Evolutionary conservation across 2,888 invertebrate genomes (phyloP).

Genomic region (Platycheirus rosarum): DNA sequence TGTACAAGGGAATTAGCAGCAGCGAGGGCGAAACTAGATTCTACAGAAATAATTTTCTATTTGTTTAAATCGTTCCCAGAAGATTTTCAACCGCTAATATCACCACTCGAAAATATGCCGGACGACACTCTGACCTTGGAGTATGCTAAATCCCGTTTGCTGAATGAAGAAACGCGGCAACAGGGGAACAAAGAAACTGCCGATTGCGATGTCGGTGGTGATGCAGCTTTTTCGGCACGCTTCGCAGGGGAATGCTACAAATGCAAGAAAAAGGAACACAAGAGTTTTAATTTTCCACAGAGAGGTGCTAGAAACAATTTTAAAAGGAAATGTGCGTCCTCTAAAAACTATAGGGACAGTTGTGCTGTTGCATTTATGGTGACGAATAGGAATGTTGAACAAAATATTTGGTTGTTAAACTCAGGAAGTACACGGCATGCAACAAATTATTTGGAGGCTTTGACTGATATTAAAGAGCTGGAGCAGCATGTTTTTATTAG

Average conservation of each 20-base stretch:
- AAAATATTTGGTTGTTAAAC: conserved; percentile 40
- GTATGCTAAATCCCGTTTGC: conserved; percentile 36
- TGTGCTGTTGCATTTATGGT: conserved; percentile 25
- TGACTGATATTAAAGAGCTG: conserved; percentile 11
- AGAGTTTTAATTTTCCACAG: conserved; percentile 45
- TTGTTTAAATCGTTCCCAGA: conserved; percentile 31
- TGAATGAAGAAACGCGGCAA: conserved; percentile 44
- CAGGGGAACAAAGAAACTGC: conserved; percentile 20
- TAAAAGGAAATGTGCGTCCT: conserved; percentile 5
- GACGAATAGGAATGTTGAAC: conserved; percentile 4
- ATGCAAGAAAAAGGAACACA: conserved; percentile 46
- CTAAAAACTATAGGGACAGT: conserved; percentile 7
- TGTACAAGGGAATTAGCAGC: too few species aligned
- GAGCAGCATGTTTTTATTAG: conserved; percentile 8
- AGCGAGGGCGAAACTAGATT: too few species aligned
- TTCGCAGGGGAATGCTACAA: conserved; percentile 40
- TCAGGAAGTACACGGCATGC: conserved; percentile 28
- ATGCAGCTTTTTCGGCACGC: conserved; percentile 42
- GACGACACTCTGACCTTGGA: conserved; percentile 43
- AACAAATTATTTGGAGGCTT: conserved; percentile 21
- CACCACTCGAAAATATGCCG: conserved; percentile 49
- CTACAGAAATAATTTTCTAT: conserved; percentile 30
- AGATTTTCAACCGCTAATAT: conserved; percentile 43
- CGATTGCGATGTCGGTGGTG: not conserved
- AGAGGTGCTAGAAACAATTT: conserved; percentile 1